A percentile compares a stretch with the other conserved stretches of the same genome.
Conservation (phyloP, 2,797 vertebrate species). For the Amphiprion clarkii region DNA sequence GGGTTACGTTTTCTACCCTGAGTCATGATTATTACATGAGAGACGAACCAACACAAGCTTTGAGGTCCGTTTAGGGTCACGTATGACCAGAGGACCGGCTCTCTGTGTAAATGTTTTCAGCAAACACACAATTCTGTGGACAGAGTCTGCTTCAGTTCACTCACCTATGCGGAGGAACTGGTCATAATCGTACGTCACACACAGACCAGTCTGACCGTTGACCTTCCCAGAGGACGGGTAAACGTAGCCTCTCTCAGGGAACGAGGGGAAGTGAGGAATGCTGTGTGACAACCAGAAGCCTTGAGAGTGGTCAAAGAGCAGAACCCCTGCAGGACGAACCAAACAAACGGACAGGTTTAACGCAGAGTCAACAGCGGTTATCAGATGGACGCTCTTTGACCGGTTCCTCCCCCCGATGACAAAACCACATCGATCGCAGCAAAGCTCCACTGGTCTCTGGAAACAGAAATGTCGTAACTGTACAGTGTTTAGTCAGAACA, state of each 20-base stretch:
- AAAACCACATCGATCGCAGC: constrained; percentile 39
- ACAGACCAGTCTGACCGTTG: constrained; percentile 90
- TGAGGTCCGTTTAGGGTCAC: too few species aligned
- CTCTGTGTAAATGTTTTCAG: constrained; percentile 14
- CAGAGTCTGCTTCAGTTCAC: constrained; percentile 48
- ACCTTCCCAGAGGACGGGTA: constrained; percentile 89
- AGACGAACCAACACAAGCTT: too few species aligned
- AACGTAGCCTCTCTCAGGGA: constrained; percentile 87
- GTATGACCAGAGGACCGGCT: neutral
- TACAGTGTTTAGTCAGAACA: too few species aligned
- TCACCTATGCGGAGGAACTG: constrained; percentile 90
- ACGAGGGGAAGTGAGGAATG: constrained; percentile 91
- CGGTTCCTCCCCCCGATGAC: constrained; percentile 45
- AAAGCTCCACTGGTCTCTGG: neutral
- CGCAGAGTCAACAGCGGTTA: constrained; percentile 68
- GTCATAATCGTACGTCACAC: constrained; percentile 89
- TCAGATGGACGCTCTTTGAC: constrained; percentile 74
- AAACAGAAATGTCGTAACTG: neutral
- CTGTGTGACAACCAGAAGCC: constrained; percentile 95
- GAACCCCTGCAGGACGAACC: constrained; percentile 82
- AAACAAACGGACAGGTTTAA: neutral
- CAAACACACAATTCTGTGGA: constrained; percentile 25
- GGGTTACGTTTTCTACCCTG: too few species aligned
- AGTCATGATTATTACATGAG: too few species aligned
- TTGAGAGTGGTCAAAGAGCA: constrained; percentile 90